Base-by-base conservation (phyloP, 2,797 vertebrate species). In the Gorsachius magnificus region DNA sequence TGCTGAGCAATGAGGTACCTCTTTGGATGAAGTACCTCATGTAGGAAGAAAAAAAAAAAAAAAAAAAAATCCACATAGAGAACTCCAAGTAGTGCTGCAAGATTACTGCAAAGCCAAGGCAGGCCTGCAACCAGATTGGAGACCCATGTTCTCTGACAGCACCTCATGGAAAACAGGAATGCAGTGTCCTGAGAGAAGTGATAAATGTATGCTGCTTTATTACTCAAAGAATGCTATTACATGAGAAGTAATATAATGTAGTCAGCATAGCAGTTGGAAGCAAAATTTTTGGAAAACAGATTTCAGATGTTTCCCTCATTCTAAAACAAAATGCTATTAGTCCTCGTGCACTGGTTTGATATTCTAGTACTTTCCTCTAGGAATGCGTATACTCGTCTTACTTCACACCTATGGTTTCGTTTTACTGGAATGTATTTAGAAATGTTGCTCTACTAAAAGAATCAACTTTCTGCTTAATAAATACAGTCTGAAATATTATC, bases 1-100 rank as follows among this genome's bases (percentile, higher is more conserved):
- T 91, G 66, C 92, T 90, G 85, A 95, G 91, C 88, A 96, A 95
- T 21, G 77, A 96, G 74, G 75, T 85, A 88, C 66, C 70, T 63
- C 93, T 89, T 70, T 25, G 74, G 80, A 72, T 74, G 90, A 93
- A 96, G 83, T 87, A 83, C 68, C 48, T 94, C 53, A 63, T 43
- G 46, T 36, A 87, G 87, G 66, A 96, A 91, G 24, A 28, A 57
- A 76, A 61, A 83, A 64, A 89, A 36, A 25, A 53, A 53, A 53
- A 41, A 41, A 46, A 46, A 69, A 58, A 71, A 48, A 8, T 74
- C 76, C 86, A 72, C 56, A 56, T 10, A 15, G 61, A 82, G 93
- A 92, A 80, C 24, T 95, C 19, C 54, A 87, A 68, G 84, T 22
- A 69, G 86, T 24, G 93, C 90, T 78, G 76, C 74, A 92, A 93